Evolutionary conservation across 2,113 vertebrate species (phyloP).

Genomic region (Orthochromis malagaraziensis): DNA sequence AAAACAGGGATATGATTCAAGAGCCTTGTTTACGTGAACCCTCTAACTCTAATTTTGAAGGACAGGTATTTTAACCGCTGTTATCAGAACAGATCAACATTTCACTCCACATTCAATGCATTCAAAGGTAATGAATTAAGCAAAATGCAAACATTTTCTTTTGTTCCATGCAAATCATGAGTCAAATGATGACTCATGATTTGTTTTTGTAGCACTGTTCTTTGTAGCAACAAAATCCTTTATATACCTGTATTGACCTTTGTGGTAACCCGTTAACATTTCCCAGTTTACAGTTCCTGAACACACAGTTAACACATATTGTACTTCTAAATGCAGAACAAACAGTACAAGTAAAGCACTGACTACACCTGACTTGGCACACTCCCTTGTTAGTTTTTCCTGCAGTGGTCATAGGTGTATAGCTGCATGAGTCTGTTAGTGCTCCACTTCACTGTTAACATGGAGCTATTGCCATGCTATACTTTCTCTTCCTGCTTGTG

Average conservation of each 20-base stretch:
- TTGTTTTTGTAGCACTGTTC: background rate
- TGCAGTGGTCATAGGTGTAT: slow-evolving; percentile 60
- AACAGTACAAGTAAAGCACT: background rate
- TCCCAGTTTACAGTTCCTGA: background rate
- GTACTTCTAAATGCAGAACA: background rate
- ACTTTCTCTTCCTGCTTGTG: background rate
- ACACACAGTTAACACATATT: background rate
- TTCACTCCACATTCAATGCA: background rate
- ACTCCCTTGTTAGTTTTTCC: slow-evolving; percentile 52
- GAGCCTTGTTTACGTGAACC: background rate
- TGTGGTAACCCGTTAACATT: background rate
- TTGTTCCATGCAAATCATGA: background rate
- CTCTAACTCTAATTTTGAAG: background rate
- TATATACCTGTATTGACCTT: background rate
- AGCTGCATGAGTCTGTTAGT: background rate
- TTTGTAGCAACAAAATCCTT: background rate
- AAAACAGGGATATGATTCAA: background rate
- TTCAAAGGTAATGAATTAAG: background rate
- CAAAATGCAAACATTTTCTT: background rate
- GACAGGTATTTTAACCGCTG: background rate
- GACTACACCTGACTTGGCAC: background rate
- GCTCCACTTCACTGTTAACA: background rate
- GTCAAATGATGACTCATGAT: background rate
- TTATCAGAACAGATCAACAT: background rate
- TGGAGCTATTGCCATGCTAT: background rate